phyloP scores from a whole-genome alignment of 2,797 vertebrate genomes.

The Mycteria americana region DNA sequence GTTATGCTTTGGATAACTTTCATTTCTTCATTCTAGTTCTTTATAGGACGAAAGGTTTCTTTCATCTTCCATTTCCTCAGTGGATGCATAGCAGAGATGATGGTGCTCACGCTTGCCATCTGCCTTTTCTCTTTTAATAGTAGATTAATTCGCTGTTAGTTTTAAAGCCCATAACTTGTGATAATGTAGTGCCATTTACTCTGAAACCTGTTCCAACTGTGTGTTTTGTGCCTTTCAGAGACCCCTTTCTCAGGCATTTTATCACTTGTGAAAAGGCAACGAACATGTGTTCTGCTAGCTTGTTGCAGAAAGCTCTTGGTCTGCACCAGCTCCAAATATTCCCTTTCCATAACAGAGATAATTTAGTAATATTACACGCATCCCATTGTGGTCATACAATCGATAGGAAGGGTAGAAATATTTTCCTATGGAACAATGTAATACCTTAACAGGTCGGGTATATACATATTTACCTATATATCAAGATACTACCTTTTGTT shows the following conservation, averaged over 20 bases:
- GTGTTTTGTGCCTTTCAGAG: not conserved
- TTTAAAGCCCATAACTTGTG: not conserved
- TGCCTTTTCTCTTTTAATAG: not conserved
- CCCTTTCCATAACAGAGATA: not conserved
- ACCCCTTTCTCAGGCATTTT: not conserved
- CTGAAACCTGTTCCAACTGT: not conserved
- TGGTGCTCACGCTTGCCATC: not conserved
- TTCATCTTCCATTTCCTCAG: not conserved
- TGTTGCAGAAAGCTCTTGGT: not conserved
- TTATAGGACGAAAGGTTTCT: not conserved
- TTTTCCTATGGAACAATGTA: not conserved
- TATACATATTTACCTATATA: not conserved
- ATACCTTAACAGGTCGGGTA: accelerated
- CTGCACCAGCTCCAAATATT: not conserved
- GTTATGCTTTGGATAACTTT: not conserved
- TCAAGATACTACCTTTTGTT: not conserved
- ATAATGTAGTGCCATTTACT: not conserved
- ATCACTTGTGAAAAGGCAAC: not conserved
- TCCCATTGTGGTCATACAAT: not conserved
- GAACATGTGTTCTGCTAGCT: not conserved
- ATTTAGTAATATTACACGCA: not conserved
- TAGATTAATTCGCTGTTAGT: not conserved
- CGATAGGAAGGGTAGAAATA: not conserved
- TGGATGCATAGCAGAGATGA: not conserved
- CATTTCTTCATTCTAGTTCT: not conserved